Evolutionary conservation across 1,140 invertebrate genomes (phyloP), one percentile per base, ranked within the genome.

Genomic region (Chrysomallon squamiferum): DNA sequence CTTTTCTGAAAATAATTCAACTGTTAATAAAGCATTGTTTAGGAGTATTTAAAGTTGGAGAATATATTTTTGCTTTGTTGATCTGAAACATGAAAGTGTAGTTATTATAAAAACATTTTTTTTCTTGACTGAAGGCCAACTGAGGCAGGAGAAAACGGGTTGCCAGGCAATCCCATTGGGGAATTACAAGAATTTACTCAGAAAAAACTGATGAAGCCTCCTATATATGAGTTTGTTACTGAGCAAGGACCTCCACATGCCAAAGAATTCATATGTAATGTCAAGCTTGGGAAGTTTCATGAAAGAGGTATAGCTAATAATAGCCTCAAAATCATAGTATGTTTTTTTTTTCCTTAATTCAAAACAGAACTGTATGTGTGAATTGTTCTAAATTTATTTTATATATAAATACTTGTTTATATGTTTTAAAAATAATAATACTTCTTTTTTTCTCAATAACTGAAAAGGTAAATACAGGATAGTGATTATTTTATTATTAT

Each of bases 111-210:
- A n/a, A n/a, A n/a, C n/a, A n/a, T n/a, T n/a, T n/a, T 27, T 11
- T 52, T 2, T 58, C 38, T 33, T 33, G 33, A 50, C 49, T 63
- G 61, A 32, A 38, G 9, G 35, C 35, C 35, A 38, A 38, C 50
- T 22, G 50, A 54, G 15, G n/a, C 52, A 2, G 56, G 22, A n/a
- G 77, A 75, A 15, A 79, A 77, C 33, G 77, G 73, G 38, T 69
- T 70, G 6, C 65, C 71, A 20, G 82, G 87, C 15, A 98, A 98
- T 85, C 96, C 96, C 18, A 96, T 98, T 71, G 96, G 96, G 29
- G 92, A 93, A 85, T 87, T 98, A 13, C 96, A 98, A 86, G 96
- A 98, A 86, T 90, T 97, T 84, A 98, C 95, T 77, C 97, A 98
- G 93, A 93, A 94, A 63, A 90, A 92, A 61, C 92, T 95, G 64